A percentile compares a stretch with the other conserved stretches of the same genome.
These are phyloP conservation scores for Sclerodermus sp. DNA, from an alignment of 2,888 invertebrate species.

Conservation along the genomic window DNA sequence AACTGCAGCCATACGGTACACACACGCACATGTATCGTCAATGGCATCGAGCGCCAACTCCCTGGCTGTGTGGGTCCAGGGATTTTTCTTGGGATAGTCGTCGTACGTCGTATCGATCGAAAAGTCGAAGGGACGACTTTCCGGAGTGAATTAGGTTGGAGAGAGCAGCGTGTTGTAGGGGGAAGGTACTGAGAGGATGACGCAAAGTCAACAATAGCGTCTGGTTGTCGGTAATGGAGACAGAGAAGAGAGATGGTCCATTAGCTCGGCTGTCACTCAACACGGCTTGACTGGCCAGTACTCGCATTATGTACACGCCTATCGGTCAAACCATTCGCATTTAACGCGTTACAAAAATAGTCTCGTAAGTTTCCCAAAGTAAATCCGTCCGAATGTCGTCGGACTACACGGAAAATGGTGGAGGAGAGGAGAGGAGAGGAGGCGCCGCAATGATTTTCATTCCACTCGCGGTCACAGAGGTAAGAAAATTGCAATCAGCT, in stretches of 20 bases:
- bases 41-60: no score
- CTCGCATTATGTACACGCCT: constrained; percentile 32
- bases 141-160: not conserved
- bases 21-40: no score
- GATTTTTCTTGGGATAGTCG: no score
- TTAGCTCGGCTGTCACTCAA: constrained; percentile 42
- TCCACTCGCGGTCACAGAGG: no score
- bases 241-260: constrained; percentile 31
- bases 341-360: constrained; percentile 4
- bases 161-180: not conserved
- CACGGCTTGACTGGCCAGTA: constrained; percentile 22
- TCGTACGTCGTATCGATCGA: not conserved
- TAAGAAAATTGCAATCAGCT: no score
- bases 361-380: constrained; percentile 3
- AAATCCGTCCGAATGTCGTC: no score
- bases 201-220: constrained; percentile 39
- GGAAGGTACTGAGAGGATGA: constrained; percentile 24
- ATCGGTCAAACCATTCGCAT: constrained; percentile 11
- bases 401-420: no score
- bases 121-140: constrained; percentile 2
- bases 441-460: no score
- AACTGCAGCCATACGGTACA: not conserved
- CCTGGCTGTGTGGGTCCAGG: no score
- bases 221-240: constrained; percentile 19
- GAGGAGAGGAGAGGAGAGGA: no score